Evolutionary conservation across 2,888 invertebrate genomes (phyloP), one percentile per base, ranked within the genome.

Genomic region (Hemithea aestivaria): DNA sequence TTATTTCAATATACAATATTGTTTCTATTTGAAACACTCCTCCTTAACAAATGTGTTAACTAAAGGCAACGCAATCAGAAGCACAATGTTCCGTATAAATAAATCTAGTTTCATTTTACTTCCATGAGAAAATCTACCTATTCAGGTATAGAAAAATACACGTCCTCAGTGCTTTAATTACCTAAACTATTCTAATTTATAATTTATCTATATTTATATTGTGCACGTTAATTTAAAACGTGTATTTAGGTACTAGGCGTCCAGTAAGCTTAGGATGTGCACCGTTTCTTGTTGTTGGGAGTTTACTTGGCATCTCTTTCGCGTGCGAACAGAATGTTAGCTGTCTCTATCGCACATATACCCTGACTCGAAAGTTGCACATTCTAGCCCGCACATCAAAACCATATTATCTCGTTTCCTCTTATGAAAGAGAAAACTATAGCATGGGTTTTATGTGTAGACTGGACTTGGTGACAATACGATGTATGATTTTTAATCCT

Each of bases 141-240:
- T 60, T 36, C 63, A 74, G 70, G 65, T 69, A 74, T 81, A 85
- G 74, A 85, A 85, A 85, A 84, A 85, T 85, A 85, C 85, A 85
- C 85, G 85, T 83, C 77, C 76, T 71, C 64, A 83, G 85, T 85
- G 84, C 79, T 80, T 85, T 84, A 66, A 64, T 58, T 52, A 54
- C 58, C 68, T 74, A 72, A 56, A 54, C 63, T 71, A 70, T 62
- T 40, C 35, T 44, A 49, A 56, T 55, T 42, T 63, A 58, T 48
- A 29, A 42, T 50, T 48, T 56, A 53, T 43, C 45, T 48, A 39
- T 36, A 31, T 44, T 66, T 62, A 62, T 62, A 62, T 64, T 67
- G 75, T 76, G 79, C 74, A 71, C 48, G 65, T 71, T 66, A 61
- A 56, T 58, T 59, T 62, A 62, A 61, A 47, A 35, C 40, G 48